Evolutionary conservation across 2,113 vertebrate species (phyloP).

Genomic region (Vanacampus margaritifer): DNA sequence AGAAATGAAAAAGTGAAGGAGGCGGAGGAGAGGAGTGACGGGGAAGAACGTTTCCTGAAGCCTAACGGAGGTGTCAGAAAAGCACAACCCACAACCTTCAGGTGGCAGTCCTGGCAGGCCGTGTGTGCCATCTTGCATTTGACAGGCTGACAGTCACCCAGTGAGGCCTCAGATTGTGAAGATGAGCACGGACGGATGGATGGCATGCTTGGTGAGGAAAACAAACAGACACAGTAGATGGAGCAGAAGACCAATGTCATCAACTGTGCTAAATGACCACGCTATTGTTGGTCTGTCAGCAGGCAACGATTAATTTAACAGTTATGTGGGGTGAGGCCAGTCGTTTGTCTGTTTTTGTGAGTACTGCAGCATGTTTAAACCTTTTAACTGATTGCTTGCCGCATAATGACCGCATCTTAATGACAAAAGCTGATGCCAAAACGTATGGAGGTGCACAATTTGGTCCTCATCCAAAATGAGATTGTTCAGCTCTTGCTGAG

Average conservation of each 20-base stretch:
- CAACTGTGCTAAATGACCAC: background rate
- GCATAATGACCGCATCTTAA: background rate
- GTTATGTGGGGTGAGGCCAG: background rate
- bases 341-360: background rate
- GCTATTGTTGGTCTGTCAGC: background rate
- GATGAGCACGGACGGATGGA: constrained; percentile 24
- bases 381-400: background rate
- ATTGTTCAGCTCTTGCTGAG: background rate
- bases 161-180: constrained; percentile 26
- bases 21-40: constrained; percentile 12
- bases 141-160: constrained; percentile 44
- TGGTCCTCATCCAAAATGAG: background rate
- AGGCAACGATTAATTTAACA: background rate
- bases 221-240: background rate
- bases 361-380: background rate
- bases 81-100: constrained; percentile 23
- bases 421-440: background rate
- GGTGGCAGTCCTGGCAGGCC: constrained; percentile 31
- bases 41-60: constrained; percentile 51
- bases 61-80: constrained; percentile 70
- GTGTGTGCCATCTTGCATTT: constrained; percentile 36
- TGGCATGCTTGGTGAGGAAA: constrained; percentile 5
- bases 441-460: background rate
- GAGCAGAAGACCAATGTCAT: background rate
- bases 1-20: constrained; percentile 19